Evolutionary conservation across 2,888 invertebrate species (phyloP).

Genomic region (Scrobipalpa costella): DNA sequence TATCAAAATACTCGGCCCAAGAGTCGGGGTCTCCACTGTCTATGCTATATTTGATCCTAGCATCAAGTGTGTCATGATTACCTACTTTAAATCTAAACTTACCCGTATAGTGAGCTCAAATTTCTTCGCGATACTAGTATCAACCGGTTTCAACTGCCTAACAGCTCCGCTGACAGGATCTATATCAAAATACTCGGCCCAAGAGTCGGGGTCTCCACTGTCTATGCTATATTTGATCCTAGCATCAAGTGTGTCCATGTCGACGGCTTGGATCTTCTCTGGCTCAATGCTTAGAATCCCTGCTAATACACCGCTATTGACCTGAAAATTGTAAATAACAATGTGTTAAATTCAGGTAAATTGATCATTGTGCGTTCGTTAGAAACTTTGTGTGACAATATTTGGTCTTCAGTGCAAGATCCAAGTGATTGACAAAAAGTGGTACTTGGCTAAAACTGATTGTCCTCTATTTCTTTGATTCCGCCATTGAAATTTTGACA

Average conservation of each 20-base stretch:
- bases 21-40: constrained; percentile 89
- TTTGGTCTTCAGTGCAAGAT: too few relatives aligned
- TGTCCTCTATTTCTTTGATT: too few relatives aligned
- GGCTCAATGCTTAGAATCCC: constrained; percentile 92
- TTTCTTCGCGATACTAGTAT: constrained; percentile 88
- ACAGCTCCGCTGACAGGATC: constrained; percentile 90
- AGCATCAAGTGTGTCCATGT: constrained; percentile 93
- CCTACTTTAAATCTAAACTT: constrained; percentile 36
- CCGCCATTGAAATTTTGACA: too few relatives aligned
- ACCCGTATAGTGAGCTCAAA: constrained; percentile 92
- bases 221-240: constrained; percentile 91
- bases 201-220: constrained; percentile 89
- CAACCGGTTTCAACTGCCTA: constrained; percentile 89
- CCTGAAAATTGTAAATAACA: constrained; percentile 66
- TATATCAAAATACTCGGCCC: constrained; percentile 90
- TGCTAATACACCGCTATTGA: constrained; percentile 90
- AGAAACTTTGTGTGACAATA: too few relatives aligned
- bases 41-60: constrained; percentile 90
- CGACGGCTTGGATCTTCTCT: constrained; percentile 94
- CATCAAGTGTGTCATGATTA: constrained; percentile 88
- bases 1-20: constrained; percentile 90
- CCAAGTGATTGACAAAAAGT: too few relatives aligned
- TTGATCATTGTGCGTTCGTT: too few relatives aligned
- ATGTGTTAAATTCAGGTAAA: neutral
- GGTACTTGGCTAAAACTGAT: too few relatives aligned